Evolutionary conservation across 2,113 vertebrate genomes (phyloP).

Genomic region (Tringa solitaria): DNA sequence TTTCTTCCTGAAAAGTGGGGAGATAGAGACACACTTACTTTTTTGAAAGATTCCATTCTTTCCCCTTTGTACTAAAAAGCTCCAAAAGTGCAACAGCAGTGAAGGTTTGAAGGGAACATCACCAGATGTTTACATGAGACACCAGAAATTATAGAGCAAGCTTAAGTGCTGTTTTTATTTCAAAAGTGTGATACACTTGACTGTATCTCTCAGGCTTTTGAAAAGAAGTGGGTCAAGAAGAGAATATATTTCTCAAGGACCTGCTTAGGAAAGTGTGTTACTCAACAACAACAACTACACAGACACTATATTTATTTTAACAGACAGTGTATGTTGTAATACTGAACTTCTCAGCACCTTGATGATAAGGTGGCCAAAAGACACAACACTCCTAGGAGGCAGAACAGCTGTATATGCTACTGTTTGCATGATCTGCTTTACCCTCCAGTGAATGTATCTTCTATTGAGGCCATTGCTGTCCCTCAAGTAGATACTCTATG

Average conservation of each 20-base stretch:
- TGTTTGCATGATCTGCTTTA: not conserved
- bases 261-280: constrained; percentile 1
- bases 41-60: not conserved
- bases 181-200: constrained; percentile 1
- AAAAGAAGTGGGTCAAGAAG: constrained; percentile 17
- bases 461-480: not conserved
- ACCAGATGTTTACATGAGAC: not conserved
- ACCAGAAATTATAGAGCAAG: not conserved
- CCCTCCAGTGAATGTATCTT: not conserved
- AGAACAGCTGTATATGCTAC: not conserved
- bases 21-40: not conserved
- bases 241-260: constrained; percentile 20
- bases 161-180: not conserved
- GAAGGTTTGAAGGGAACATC: not conserved
- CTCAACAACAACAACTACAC: not conserved
- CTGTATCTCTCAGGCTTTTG: not conserved
- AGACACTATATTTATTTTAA: not conserved
- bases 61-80: not conserved
- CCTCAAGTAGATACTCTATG: not conserved
- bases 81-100: not conserved
- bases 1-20: not conserved
- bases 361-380: not conserved
- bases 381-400: not conserved
- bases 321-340: not conserved
- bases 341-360: not conserved